A percentile compares a stretch with the other conserved stretches of the same genome.
phyloP scores from a whole-genome alignment of 2,888 invertebrate species.

The Urechis unicinctus region DNA sequence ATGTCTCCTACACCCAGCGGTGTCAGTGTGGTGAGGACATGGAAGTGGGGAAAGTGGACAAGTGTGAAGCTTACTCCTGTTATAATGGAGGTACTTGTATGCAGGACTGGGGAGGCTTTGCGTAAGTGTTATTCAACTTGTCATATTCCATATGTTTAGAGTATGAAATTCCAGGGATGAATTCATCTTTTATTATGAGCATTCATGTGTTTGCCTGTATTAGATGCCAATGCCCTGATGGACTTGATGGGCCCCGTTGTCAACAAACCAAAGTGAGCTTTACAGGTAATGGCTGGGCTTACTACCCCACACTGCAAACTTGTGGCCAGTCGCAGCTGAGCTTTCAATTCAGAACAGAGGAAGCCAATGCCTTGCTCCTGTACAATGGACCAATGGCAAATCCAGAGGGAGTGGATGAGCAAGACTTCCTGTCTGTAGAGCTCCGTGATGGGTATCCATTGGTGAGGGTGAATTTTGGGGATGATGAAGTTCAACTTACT shows the following conservation, averaged over 20 bases:
- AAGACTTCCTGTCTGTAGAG: constrained; percentile 89
- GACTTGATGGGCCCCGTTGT: constrained; percentile 91
- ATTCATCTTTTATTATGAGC: background rate
- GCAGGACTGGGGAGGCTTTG: constrained; percentile 14
- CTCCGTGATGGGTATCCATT: constrained; percentile 85
- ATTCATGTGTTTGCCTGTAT: constrained; percentile 1
- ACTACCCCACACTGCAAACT: constrained; percentile 80
- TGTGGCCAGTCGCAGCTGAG: constrained; percentile 91
- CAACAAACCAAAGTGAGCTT: constrained; percentile 89
- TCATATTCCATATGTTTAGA: too few species aligned
- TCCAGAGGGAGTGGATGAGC: background rate
- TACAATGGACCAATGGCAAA: constrained; percentile 85
- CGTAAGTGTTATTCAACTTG: background rate
- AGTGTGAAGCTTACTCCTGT: constrained; percentile 64
- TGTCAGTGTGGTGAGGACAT: constrained; percentile 1
- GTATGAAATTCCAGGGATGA: background rate
- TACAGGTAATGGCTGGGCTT: constrained; percentile 91
- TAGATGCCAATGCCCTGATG: constrained; percentile 89
- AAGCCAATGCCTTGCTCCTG: constrained; percentile 75
- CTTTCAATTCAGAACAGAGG: constrained; percentile 86
- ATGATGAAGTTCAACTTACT: constrained; percentile 12
- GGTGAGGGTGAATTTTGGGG: constrained; percentile 81
- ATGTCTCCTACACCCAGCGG: constrained; percentile 69
- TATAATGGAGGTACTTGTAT: constrained; percentile 93
- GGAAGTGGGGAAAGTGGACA: constrained; percentile 53